These are phyloP conservation scores for Agapornis roseicollis DNA, from an alignment of 2,113 vertebrate species.

Conservation along the genomic window DNA sequence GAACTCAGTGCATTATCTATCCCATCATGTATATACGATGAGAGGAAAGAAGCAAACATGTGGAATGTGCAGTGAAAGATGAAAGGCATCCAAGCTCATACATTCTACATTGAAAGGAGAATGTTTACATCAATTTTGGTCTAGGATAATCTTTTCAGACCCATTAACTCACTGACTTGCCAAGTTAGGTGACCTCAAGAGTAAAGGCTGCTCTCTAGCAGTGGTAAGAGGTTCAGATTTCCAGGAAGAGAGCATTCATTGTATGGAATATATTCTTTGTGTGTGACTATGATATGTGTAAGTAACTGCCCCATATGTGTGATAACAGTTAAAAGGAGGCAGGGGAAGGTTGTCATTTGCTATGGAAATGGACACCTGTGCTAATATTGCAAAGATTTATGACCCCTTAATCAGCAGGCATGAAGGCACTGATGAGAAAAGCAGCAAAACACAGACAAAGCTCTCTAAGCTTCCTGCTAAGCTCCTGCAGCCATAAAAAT, in stretches of 20 bases:
- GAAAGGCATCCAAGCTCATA: slow-evolving; percentile 40
- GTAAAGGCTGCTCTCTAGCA: slow-evolving; percentile 35
- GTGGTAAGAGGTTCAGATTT: slow-evolving; percentile 5
- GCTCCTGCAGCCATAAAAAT: background rate
- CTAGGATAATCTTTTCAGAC: slow-evolving; percentile 50
- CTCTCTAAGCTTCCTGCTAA: slow-evolving; percentile 7
- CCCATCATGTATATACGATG: background rate
- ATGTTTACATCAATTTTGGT: slow-evolving; percentile 59
- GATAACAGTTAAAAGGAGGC: slow-evolving; percentile 1
- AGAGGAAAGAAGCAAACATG: slow-evolving; percentile 53
- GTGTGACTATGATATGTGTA: background rate
- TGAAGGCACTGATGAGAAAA: slow-evolving; percentile 54
- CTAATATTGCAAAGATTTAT: slow-evolving; percentile 61
- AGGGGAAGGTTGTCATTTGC: background rate
- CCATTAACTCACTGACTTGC: slow-evolving; percentile 64
- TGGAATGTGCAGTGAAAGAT: slow-evolving; percentile 51
- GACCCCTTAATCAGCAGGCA: slow-evolving; percentile 23
- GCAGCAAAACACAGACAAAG: slow-evolving; percentile 23
- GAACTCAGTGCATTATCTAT: slow-evolving; percentile 21
- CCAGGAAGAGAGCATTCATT: background rate
- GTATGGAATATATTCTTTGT: background rate
- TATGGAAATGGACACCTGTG: background rate
- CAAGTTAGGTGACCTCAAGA: slow-evolving; percentile 46
- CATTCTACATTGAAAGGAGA: slow-evolving; percentile 17
- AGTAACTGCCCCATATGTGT: background rate